A percentile compares a stretch with the other conserved stretches of the same genome.
These are phyloP conservation scores for Drosophila tropicalis DNA, from an alignment of 1,140 invertebrate genomes.

Conservation along the genomic window DNA sequence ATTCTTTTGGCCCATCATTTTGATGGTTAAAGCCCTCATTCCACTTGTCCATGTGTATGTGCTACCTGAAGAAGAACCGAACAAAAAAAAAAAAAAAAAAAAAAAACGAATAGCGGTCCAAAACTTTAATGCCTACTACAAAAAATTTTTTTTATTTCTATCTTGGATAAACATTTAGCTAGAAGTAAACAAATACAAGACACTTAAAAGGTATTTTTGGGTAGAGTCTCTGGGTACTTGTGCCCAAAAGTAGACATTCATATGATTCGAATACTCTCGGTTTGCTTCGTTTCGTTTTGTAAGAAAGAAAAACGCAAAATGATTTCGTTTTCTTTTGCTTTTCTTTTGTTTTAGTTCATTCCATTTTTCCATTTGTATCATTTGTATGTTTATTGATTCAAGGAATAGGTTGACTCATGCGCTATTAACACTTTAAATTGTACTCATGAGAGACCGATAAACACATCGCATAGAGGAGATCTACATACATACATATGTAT, in stretches of 20 bases:
- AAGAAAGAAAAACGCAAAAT: conserved; percentile 65
- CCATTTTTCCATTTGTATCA: conserved; percentile 24
- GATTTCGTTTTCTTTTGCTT: conserved; percentile 43
- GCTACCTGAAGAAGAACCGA: conserved; percentile 47
- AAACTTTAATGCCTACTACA: conserved; percentile 72
- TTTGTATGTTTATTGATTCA: conserved; percentile 71
- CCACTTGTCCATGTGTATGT: conserved; percentile 31
- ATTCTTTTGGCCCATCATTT: conserved; percentile 8
- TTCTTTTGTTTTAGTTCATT: conserved; percentile 12
- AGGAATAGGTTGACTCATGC: conserved; percentile 75
- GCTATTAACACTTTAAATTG: conserved; percentile 74
- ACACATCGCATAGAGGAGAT: conserved; percentile 4
- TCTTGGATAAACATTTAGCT: conserved; percentile 77
- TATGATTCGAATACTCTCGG: conserved; percentile 12
- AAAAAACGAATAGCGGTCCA: conserved; percentile 71
- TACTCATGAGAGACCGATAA: conserved; percentile 47
- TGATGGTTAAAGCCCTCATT: conserved; percentile 12
- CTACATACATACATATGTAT: too few species aligned
- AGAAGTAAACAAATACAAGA: conserved; percentile 78
- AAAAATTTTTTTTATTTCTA: conserved; percentile 65
- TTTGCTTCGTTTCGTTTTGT: conserved; percentile 15
- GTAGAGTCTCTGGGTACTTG: conserved; percentile 65
- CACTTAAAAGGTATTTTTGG: conserved; percentile 77
- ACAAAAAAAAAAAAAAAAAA: conserved; percentile 23
- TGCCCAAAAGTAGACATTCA: conserved; percentile 72